Evolutionary conservation across 2,113 vertebrate species (phyloP), one percentile per base, ranked within the genome.

Genomic region (Albula goreensis): DNA sequence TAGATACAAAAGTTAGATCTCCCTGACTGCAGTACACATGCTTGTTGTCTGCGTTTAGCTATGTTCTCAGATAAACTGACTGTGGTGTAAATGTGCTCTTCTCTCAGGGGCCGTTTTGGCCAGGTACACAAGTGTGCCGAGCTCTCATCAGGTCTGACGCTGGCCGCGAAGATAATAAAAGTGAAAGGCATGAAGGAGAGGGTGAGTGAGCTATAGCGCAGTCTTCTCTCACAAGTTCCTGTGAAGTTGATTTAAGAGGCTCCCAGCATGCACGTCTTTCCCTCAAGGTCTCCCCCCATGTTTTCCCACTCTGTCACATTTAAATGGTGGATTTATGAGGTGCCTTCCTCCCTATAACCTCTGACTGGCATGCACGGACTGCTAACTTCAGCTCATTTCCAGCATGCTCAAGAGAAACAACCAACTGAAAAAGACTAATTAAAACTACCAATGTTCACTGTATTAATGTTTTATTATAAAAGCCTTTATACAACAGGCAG

Each of bases 161-260:
- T 98, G 86, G 97, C 97, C 0, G 97, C 97, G 90, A 98, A 98
- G 93, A 95, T 97, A 88, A 97, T 98, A 77, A 97, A 96, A 94
- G 96, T 97, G 86, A 97, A 97, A 91, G 96, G 91, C 85, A 86
- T 93, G 84, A 97, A 96, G 88, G 97, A 97, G 84, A 95, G 93
- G 95, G 97, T 98, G 91, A 96, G 70, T 90, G 31, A 51, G 80
- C 80, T 66, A 19, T 13, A 19, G 60, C 19, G 6, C 15, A 66
- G 74, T 6, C 6, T 63, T 87, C 80, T 82, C 77, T 50, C 78
- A n/a, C 82, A 12, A 86, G 90, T 89, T 88, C 89, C 90, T 83
- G 87, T 86, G 31, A 87, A 83, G 57, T 31, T 82, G 56, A 85
- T 88, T 88, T 86, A 88, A 87, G 85, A 85, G 83, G 74, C 80